Conservation (phyloP, 1,140 invertebrate species). For the Druon quercuslanigerum region DNA sequence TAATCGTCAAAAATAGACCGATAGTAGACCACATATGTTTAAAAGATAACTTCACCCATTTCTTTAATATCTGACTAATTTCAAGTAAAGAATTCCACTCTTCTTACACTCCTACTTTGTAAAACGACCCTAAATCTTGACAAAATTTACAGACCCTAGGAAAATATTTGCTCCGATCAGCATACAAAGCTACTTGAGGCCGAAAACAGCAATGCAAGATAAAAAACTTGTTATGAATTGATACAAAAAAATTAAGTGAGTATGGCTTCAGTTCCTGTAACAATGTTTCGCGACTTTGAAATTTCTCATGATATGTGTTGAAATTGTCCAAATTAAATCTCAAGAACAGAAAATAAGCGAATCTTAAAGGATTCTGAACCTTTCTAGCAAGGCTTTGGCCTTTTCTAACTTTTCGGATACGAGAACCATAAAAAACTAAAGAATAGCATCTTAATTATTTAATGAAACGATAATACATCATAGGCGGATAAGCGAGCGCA, state of each 20-base stretch:
- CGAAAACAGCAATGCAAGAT: constrained; percentile 30
- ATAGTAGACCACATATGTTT: too few relatives aligned
- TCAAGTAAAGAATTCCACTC: too few relatives aligned
- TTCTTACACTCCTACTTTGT: constrained; percentile 15
- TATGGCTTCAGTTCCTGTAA: constrained; percentile 31
- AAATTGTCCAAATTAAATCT: constrained; percentile 33
- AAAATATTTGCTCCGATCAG: background rate
- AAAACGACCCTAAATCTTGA: background rate
- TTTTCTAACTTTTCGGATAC: too few relatives aligned
- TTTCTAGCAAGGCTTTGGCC: background rate
- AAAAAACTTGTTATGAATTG: background rate
- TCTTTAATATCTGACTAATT: too few relatives aligned
- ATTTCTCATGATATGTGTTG: constrained; percentile 33
- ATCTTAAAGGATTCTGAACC: constrained; percentile 15
- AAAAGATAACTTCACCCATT: too few relatives aligned
- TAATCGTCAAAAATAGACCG: too few relatives aligned
- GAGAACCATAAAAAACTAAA: too few relatives aligned
- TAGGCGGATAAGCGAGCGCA: too few relatives aligned
- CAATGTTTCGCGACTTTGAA: constrained; percentile 37
- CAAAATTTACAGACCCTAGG: background rate
- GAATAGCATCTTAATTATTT: too few relatives aligned
- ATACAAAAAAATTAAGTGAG: background rate
- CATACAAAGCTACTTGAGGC: background rate
- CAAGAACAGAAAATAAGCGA: constrained; percentile 41
- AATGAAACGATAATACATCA: too few relatives aligned